phyloP scores from a whole-genome alignment of 2,888 invertebrate species.

The Corbicula japonica region DNA sequence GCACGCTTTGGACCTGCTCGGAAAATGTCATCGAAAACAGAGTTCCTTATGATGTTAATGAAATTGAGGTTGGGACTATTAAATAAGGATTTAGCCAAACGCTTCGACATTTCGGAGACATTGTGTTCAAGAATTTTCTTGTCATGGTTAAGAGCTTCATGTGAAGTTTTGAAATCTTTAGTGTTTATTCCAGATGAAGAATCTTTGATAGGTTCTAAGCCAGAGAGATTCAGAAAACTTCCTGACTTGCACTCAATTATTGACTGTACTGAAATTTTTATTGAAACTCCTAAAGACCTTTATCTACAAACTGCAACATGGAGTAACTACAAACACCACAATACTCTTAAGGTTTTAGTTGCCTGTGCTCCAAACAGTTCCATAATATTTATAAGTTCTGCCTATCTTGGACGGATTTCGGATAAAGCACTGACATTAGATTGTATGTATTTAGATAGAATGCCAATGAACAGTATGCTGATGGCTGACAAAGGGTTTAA shows the following conservation, averaged over 20 bases:
- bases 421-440: conserved; percentile 53
- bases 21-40: conserved; percentile 49
- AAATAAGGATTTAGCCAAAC: conserved; percentile 48
- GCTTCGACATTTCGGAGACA: conserved; percentile 47
- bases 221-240: conserved; percentile 33
- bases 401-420: conserved; percentile 54
- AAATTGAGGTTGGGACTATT: conserved; percentile 46
- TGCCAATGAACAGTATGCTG: conserved; percentile 44
- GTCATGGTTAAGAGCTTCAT: conserved; percentile 39
- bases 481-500: conserved; percentile 67
- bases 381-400: conserved; percentile 48
- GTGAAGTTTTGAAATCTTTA: conserved; percentile 29
- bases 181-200: conserved; percentile 50
- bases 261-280: conserved; percentile 44
- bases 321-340: conserved; percentile 69
- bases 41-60: conserved; percentile 53
- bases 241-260: conserved; percentile 46
- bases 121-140: conserved; percentile 48
- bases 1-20: conserved; percentile 40
- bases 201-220: conserved; percentile 44
- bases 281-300: conserved; percentile 55
- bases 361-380: conserved; percentile 57
- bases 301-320: conserved; percentile 48
- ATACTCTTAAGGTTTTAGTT: conserved; percentile 61
- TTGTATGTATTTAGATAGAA: conserved; percentile 50